Evolutionary conservation across 64 coral and sea anemone genomes (phyloP), one percentile per base, ranked within the genome.

Genomic region (Porites australiensis): DNA sequence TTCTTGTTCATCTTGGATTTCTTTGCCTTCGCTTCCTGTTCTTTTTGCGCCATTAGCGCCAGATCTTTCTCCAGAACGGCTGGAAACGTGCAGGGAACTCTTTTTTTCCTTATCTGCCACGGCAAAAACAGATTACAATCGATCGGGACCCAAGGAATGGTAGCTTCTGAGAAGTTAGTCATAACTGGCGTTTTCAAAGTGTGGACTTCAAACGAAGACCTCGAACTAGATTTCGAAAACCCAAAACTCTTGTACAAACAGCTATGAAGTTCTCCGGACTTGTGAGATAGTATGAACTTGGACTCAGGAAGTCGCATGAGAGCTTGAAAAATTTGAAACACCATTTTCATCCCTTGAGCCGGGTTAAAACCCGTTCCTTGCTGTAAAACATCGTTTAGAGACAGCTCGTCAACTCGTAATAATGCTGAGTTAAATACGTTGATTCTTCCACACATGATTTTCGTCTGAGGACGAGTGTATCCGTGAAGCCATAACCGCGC

Each of bases 1-100:
- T 92, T 89, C 87, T 92, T 89, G 55, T 75, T 93, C 57, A 87
- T 93, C 79, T 88, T 67, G 13, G 54, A 76, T 50, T 74, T 82
- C 44, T 91, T 91, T 63, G 74, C 19, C 0, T 60, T 8, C 1
- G 37, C 2, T 59, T 54, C 58, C 19, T 59, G 53, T 10, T 37
- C 65, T 48, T 74, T 73, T 13, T 50, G 11, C 13, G 54, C 5
- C 44, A 49, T 53, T 57, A 50, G 21, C 7, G 44, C 16, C 68
- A 96, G 80, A 15, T 93, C 80, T 14, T 51, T 82, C 9, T 77
- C 88, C 7, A 82, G 68, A 15, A 94, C 83, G 47, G 95, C 81
- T 2, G 95, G 95, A 71, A 98, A 98, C 2, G 95, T 98, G n/a
- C 88, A 89, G 4, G 95, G 88, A 50, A 98, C 87, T 21, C 65